phyloP scores from a whole-genome alignment of 2,888 invertebrate species.

The Eucriotettix oculatus region DNA sequence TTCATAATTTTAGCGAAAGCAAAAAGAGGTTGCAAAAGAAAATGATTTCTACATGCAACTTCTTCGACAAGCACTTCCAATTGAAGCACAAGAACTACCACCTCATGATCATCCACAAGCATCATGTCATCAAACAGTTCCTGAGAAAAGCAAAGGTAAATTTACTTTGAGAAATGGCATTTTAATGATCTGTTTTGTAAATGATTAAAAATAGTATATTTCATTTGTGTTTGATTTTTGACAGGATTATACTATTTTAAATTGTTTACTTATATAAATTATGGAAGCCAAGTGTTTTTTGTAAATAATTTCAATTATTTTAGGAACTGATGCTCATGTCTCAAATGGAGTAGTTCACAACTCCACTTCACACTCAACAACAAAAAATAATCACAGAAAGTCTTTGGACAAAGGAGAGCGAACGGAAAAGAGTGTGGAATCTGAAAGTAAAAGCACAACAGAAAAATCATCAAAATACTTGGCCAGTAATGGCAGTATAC shows the following conservation, averaged over 20 bases:
- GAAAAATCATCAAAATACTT: constrained; percentile 26
- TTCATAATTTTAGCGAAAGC: constrained; percentile 48
- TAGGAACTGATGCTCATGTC: constrained; percentile 3
- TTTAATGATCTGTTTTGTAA: too few relatives aligned
- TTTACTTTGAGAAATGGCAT: background rate
- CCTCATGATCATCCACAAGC: constrained; percentile 21
- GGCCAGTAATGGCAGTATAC: constrained; percentile 27
- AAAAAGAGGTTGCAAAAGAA: constrained; percentile 84
- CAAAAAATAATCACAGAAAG: constrained; percentile 36
- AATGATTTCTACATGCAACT: constrained; percentile 91
- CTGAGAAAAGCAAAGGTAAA: constrained; percentile 32
- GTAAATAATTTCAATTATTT: too few relatives aligned
- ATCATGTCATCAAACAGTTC: constrained; percentile 26
- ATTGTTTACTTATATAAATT: too few relatives aligned
- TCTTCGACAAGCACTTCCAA: constrained; percentile 77
- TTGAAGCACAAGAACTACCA: constrained; percentile 30
- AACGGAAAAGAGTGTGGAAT: constrained; percentile 3
- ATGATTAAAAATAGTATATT: too few relatives aligned
- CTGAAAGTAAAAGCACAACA: constrained; percentile 15
- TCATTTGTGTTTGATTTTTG: too few relatives aligned
- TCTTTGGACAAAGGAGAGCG: constrained; percentile 30
- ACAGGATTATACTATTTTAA: too few relatives aligned
- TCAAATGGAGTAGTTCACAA: constrained; percentile 9
- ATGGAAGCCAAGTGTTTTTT: too few relatives aligned
- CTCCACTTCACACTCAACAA: constrained; percentile 8